phyloP scores from a whole-genome alignment of 2,113 vertebrate genomes.

The Porphyrio hochstetteri region DNA sequence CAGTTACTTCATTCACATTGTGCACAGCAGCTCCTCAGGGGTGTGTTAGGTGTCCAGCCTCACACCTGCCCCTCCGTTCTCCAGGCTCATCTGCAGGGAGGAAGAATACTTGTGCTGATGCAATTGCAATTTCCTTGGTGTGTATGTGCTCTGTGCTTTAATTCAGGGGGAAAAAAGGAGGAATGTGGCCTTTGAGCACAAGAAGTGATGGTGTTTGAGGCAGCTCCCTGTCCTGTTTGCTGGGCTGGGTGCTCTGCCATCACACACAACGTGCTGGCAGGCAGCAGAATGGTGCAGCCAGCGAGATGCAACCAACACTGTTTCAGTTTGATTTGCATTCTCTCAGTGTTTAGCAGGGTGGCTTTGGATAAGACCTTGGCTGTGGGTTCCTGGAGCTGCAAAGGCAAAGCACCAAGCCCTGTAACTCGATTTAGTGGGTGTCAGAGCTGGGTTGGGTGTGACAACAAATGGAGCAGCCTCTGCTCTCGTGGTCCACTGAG shows the following conservation, averaged over 20 bases:
- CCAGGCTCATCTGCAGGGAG: not conserved
- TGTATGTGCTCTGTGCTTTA: not conserved
- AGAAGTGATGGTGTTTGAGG: not conserved
- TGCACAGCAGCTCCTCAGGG: not conserved
- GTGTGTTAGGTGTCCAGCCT: not conserved
- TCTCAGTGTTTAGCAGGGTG: not conserved
- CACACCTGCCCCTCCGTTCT: not conserved
- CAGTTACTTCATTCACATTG: not conserved
- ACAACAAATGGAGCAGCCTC: not conserved
- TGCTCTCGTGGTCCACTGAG: not conserved
- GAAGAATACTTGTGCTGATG: not conserved
- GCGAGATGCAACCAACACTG: not conserved
- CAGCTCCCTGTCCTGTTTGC: not conserved
- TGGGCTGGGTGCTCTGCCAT: not conserved
- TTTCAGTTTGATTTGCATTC: not conserved
- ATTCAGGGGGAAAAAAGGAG: not conserved
- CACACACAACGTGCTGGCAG: not conserved
- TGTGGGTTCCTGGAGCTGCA: not conserved
- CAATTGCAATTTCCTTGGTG: not conserved
- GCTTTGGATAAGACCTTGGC: not conserved
- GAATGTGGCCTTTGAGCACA: not conserved
- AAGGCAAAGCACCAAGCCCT: not conserved
- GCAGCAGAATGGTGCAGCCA: fast-evolving
- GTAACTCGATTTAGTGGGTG: not conserved
- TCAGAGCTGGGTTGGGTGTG: not conserved